Base-by-base conservation (phyloP, 2,113 vertebrate species). In the Dasyurus viverrinus region DNA sequence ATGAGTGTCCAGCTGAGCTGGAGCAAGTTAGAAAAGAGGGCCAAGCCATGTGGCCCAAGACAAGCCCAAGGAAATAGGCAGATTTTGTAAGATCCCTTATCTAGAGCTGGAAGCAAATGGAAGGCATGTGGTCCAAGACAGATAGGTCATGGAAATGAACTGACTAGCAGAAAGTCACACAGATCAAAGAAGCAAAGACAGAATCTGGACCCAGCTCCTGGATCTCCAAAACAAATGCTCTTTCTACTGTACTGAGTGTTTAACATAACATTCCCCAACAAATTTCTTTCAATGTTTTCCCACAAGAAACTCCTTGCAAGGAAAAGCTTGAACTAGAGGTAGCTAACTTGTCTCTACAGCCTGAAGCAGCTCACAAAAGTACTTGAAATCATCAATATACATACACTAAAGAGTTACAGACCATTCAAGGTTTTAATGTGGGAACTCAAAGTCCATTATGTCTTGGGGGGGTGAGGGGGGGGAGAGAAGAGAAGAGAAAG, bases 401-500 rank as follows among this genome's bases (percentile, higher is more conserved):
- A 57, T 10, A 60, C 57, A 60, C 26, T 9, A 60, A 60, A 60
- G 57, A 60, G 27, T 10, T 25, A 60, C n/a, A 76, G 60, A n/a
- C 30, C 36, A 76, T n/a, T 19, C 27, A 30, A n/a, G 36, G 36
- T n/a, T 76, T 76, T 22, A 76, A 76, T 8, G 19, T 42, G n/a
- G n/a, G 30, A 19, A 42, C n/a, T 84, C 68, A 84, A 84, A 84
- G 36, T 84, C 68, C 16, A 42, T 42, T 8, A n/a, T 42, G 68
- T n/a, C 7, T 4, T 48, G 60, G 14, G 30, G 12, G 36, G 1
- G 30, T 0, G 5, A 30, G 14, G 30, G 12, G 36, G 1, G 30
- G 0, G 5, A 30, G 47, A 47, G 47, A 6, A 7, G 48, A 6
- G 11, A 30, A 3, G 55, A 22, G 36, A 1, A n/a, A 24, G 60